Evolutionary conservation across 1,140 invertebrate genomes (phyloP), one percentile per base, ranked within the genome.

Genomic region (Papilio helenus): DNA sequence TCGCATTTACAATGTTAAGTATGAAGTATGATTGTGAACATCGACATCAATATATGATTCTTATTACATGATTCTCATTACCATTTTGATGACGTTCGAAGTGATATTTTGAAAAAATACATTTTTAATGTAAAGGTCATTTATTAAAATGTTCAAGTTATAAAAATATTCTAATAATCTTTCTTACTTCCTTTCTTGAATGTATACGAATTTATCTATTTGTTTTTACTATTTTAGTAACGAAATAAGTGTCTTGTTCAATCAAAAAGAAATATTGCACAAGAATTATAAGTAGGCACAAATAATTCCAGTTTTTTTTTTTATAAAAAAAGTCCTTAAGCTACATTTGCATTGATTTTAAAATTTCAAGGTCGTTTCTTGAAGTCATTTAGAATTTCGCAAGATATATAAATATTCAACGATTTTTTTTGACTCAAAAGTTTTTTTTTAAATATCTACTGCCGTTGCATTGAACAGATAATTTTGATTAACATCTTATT

Each of bases 271-370:
- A 26, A 39, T 46, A 39, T 8, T n/a, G 68, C 34, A 71, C 23
- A 68, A 68, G 61, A 68, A 68, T 68, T 68, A 68, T 68, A 68
- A 68, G 1, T 29, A 29, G 61, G 23, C 26, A 29, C 3, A 65
- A 16, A 65, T 3, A 26, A 2, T 61, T 68, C 61, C 26, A 68
- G 61, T 68, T 61, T 61, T 68, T 29, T 5, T 14, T 4, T 68
- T 29, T 8, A 3, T 10, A 23, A 26, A 23, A 58, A 39, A 61
- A 77, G n/a, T 65, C 14, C 39, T 73, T 49, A 73, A 23, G n/a
- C 29, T 18, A 44, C 3, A 73, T 44, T 73, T 44, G 72, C 71
- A 42, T 65, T 26, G 12, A 12, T 68, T 29, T 65, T 65, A 65
- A 65, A 26, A 29, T 65, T 68, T 29, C 61, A 68, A 68, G 61